These are phyloP conservation scores for Ailuropoda melanoleuca DNA, from an alignment of 2,113 vertebrate genomes.

Conservation along the genomic window DNA sequence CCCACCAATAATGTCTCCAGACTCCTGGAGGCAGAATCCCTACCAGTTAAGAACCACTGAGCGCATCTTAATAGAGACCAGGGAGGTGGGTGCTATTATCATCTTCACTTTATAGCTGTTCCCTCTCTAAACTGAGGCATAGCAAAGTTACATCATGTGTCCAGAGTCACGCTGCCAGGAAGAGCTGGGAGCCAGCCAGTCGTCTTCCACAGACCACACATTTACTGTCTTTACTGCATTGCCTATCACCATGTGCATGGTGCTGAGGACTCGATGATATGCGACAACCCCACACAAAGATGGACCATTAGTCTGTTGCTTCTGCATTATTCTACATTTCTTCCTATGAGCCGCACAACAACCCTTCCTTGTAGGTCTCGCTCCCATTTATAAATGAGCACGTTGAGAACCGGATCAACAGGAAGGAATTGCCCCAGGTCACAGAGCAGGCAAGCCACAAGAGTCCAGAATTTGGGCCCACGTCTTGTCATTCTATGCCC, in stretches of 20 bases:
- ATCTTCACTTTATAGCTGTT: background rate
- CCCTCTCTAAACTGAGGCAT: background rate
- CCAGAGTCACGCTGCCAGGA: background rate
- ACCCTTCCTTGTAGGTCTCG: background rate
- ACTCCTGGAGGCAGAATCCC: background rate
- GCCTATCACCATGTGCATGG: background rate
- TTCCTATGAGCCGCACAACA: background rate
- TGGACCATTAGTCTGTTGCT: accelerated
- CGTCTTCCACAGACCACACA: background rate
- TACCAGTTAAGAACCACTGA: background rate
- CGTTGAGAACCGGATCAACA: background rate
- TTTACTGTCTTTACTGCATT: background rate
- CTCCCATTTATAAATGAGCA: background rate
- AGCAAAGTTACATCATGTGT: background rate
- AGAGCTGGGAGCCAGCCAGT: background rate
- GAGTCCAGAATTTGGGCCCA: background rate
- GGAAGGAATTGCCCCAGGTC: background rate
- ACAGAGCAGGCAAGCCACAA: background rate
- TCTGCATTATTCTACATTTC: background rate
- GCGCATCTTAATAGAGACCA: background rate
- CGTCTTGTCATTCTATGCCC: background rate
- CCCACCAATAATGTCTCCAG: background rate
- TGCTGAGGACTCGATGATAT: background rate
- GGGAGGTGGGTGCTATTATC: background rate
- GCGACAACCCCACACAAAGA: background rate